A percentile compares a stretch with the other conserved stretches of the same genome.
phyloP scores from a whole-genome alignment of 2,888 invertebrate species.

The Plebejus anna region DNA sequence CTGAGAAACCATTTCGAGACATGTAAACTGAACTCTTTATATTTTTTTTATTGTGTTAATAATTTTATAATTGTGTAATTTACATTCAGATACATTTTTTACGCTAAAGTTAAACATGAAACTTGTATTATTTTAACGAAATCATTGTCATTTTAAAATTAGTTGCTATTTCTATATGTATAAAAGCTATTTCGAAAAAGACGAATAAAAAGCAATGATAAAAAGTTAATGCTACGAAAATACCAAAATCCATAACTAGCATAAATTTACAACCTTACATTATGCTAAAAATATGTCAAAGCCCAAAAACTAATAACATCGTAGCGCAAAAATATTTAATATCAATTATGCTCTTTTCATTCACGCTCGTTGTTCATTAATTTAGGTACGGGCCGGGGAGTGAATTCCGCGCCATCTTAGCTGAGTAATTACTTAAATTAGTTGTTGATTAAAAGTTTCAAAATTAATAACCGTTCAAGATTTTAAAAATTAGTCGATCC shows the following conservation, averaged over 20 bases:
- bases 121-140: no score
- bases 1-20: neutral
- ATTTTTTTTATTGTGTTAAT: no score
- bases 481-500: constrained; percentile 7
- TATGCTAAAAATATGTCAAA: neutral
- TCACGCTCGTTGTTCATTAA: neutral
- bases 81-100: no score
- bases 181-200: no score
- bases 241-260: neutral
- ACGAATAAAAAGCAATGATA: neutral
- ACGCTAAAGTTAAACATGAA: no score
- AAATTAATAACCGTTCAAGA: constrained; percentile 22
- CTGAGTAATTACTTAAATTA: constrained; percentile 21
- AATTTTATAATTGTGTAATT: no score
- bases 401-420: neutral
- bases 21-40: no score
- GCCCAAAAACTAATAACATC: neutral
- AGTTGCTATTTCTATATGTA: no score
- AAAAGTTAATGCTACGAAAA: neutral
- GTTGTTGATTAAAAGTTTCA: constrained; percentile 23
- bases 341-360: constrained; percentile 16
- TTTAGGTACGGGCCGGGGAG: neutral
- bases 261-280: neutral
- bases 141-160: no score
- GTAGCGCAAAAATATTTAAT: constrained; percentile 6